Evolutionary conservation across 2,113 vertebrate genomes (phyloP).

Genomic region (Nothoprocta pentlandii): DNA sequence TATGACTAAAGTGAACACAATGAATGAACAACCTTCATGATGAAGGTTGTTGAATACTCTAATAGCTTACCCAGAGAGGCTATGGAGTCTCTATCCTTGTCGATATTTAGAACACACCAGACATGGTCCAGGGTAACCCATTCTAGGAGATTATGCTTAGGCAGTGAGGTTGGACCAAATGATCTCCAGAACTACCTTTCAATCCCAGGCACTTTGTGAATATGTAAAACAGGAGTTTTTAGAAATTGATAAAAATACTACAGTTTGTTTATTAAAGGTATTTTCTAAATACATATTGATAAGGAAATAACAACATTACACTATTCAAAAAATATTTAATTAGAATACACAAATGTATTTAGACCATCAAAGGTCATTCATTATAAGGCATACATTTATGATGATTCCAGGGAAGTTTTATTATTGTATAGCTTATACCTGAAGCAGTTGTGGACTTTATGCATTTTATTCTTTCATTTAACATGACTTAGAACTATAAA

Average conservation of each 20-base stretch:
- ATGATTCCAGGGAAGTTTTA: neutral
- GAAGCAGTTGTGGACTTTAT: neutral
- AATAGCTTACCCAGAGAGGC: no score
- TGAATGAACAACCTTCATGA: no score
- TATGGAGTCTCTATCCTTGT: no score
- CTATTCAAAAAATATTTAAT: neutral
- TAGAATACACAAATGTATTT: neutral
- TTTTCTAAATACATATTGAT: neutral
- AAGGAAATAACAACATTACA: rapidly evolving
- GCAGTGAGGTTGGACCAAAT: no score
- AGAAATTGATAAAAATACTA: neutral
- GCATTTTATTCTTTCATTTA: neutral
- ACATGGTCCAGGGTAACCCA: no score
- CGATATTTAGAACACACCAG: no score
- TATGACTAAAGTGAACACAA: no score
- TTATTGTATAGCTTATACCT: neutral
- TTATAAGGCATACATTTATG: neutral
- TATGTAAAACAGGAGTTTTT: neutral
- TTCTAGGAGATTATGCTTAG: no score
- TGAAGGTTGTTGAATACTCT: no score
- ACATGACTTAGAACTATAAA: neutral
- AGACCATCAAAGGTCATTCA: neutral
- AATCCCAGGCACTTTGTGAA: no score
- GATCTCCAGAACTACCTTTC: no score
- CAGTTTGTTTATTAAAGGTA: neutral